phyloP scores from a whole-genome alignment of 2,888 invertebrate species.

The Syritta pipiens region DNA sequence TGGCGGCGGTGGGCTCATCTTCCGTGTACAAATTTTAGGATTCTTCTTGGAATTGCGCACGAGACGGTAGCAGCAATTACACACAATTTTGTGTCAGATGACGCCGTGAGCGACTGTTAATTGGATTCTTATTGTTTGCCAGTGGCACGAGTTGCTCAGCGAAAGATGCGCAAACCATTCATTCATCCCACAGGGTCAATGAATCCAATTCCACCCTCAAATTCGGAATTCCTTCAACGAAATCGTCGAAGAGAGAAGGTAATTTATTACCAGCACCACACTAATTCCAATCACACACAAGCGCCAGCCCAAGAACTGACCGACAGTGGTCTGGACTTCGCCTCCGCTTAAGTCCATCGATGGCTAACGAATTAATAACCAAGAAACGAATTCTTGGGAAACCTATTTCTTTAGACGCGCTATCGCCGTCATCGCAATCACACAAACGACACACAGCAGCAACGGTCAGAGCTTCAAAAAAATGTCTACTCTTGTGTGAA shows the following conservation, averaged over 20 bases:
- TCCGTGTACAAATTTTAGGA: no score
- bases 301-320: background rate
- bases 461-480: no score
- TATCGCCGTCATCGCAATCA: background rate
- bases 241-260: background rate
- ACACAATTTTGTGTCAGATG: no score
- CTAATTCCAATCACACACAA: background rate
- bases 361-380: constrained; percentile 9
- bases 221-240: constrained; percentile 1
- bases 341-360: constrained; percentile 2
- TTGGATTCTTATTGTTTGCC: no score
- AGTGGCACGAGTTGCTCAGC: no score
- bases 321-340: background rate
- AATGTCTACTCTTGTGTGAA: no score
- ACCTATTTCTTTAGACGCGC: background rate
- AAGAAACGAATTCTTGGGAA: constrained; percentile 18
- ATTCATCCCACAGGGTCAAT: constrained; percentile 9
- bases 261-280: constrained; percentile 16
- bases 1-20: no score
- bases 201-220: background rate
- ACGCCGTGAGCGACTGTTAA: no score
- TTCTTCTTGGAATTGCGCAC: no score
- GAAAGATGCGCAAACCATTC: background rate
- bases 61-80: no score
- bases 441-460: no score